A percentile compares a stretch with the other conserved stretches of the same genome.
Conservation (phyloP, 1,140 invertebrate species). For the Papilio machaon region DNA sequence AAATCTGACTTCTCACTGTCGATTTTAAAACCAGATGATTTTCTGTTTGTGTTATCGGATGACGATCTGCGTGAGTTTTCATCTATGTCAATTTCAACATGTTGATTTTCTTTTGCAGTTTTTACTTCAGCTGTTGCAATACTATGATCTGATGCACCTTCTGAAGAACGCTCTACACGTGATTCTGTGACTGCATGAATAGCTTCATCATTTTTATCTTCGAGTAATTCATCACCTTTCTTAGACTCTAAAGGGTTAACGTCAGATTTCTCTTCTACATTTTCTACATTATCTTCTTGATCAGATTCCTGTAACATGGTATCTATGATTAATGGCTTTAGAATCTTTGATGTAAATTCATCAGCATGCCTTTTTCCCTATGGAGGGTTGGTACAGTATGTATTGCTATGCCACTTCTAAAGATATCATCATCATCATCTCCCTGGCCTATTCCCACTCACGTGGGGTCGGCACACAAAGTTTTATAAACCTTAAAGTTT, state of each 20-base stretch:
- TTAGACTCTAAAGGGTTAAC: not conserved
- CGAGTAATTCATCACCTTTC: not conserved
- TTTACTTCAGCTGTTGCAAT: not conserved
- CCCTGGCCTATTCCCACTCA: no score
- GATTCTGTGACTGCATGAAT: not conserved
- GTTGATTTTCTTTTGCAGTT: not conserved
- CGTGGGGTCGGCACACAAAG: no score
- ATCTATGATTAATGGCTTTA: not conserved
- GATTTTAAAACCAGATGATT: not conserved
- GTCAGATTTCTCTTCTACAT: conserved; percentile 6
- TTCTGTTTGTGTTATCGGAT: not conserved
- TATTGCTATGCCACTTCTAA: no score
- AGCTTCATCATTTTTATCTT: conserved; percentile 3
- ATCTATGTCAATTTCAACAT: not conserved
- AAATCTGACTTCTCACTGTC: not conserved
- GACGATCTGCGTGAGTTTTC: conserved; percentile 1
- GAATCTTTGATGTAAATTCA: no score
- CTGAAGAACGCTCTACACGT: not conserved
- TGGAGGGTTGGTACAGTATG: no score
- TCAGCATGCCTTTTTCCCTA: no score
- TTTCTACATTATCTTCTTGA: conserved; percentile 23
- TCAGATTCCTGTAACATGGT: conserved; percentile 9
- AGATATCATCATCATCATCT: no score
- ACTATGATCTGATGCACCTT: not conserved
- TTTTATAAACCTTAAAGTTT: no score